Percentiles rank a stretch among this genome's conserved stretches.
Conservation (phyloP, 2,888 invertebrate species). For the Axea sp. region DNA sequence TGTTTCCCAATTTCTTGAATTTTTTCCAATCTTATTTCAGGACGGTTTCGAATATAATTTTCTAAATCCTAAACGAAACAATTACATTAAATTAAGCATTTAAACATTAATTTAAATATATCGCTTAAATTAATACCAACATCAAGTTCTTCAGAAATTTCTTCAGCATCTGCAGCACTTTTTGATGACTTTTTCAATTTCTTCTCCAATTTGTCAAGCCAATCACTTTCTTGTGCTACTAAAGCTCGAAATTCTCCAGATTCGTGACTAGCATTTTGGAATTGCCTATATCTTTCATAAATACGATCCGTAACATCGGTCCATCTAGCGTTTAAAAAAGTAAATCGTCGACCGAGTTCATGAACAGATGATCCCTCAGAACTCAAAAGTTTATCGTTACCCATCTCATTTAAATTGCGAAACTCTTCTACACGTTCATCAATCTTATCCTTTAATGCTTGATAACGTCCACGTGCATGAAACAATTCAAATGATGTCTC, state of each 20-base stretch:
- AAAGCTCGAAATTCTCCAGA: constrained; percentile 89
- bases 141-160: constrained; percentile 93
- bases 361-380: constrained; percentile 82
- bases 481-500: constrained; percentile 86
- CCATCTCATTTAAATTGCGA: constrained; percentile 85
- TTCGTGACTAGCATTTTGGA: constrained; percentile 88
- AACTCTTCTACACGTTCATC: constrained; percentile 85
- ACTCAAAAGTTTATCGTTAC: constrained; percentile 84
- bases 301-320: constrained; percentile 85
- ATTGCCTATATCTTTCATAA: constrained; percentile 83
- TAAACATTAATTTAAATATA: constrained; percentile 1
- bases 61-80: constrained; percentile 85
- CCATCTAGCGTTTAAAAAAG: constrained; percentile 87
- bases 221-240: constrained; percentile 88
- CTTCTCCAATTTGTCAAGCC: constrained; percentile 89
- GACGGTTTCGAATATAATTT: constrained; percentile 88
- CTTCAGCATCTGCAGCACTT: constrained; percentile 92
- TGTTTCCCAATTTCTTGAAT: constrained; percentile 88
- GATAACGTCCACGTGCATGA: constrained; percentile 86
- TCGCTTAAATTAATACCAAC: constrained; percentile 80
- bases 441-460: constrained; percentile 86
- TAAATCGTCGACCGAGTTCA: constrained; percentile 84
- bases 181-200: constrained; percentile 86
- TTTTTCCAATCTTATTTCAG: constrained; percentile 85
- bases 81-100: constrained; percentile 5